Evolutionary conservation across 2,113 vertebrate genomes (phyloP).

Genomic region (Paracanthobrama guichenoti): DNA sequence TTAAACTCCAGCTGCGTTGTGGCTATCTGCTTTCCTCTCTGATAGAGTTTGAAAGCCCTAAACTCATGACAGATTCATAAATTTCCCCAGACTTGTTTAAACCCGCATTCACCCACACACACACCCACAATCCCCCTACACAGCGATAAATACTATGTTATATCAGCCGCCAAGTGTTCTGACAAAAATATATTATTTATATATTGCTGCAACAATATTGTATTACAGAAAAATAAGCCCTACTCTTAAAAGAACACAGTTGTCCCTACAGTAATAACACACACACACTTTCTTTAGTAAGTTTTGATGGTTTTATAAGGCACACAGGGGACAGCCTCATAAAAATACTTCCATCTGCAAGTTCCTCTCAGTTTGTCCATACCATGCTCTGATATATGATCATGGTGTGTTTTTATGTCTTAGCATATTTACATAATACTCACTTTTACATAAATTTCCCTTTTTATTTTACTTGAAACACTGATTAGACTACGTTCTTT

Average conservation of each 20-base stretch:
- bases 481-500: too few species aligned
- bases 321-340: conserved; percentile 16
- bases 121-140: conserved; percentile 23
- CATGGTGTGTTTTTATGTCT: conserved; percentile 33
- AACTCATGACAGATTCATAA: conserved; percentile 49
- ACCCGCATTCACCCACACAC: conserved; percentile 42
- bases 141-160: conserved; percentile 24
- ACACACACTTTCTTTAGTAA: neutral
- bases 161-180: conserved; percentile 8
- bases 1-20: conserved; percentile 59
- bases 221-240: conserved; percentile 17
- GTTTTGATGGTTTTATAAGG: conserved; percentile 36
- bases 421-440: neutral
- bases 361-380: conserved; percentile 16
- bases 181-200: conserved; percentile 20
- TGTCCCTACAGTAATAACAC: neutral
- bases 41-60: conserved; percentile 60
- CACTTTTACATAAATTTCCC: neutral
- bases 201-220: conserved; percentile 3
- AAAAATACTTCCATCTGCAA: conserved; percentile 23
- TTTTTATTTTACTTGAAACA: neutral
- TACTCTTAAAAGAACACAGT: neutral
- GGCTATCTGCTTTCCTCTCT: conserved; percentile 51
- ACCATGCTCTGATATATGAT: conserved; percentile 7
- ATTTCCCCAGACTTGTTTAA: conserved; percentile 53